phyloP scores from a whole-genome alignment of 2,888 invertebrate genomes.

The Pycnomerus fuliginosus region DNA sequence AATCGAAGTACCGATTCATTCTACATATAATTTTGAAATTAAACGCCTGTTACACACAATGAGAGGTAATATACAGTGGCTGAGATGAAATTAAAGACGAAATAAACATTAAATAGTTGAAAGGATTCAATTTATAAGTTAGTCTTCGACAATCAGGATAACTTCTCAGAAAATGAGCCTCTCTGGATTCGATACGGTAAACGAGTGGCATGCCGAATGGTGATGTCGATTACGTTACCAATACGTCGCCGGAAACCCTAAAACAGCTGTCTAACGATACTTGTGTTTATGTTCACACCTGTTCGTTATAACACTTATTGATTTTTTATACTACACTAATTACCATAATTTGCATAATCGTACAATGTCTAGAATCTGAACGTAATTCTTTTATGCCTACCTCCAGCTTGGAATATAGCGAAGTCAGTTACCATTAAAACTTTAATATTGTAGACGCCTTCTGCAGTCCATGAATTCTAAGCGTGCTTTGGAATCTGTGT shows the following conservation, averaged over 20 bases:
- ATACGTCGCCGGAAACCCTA: conserved; percentile 12
- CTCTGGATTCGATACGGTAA: conserved; percentile 22
- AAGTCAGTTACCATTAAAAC: not conserved
- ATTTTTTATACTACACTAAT: too few species aligned
- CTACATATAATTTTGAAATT: conserved; percentile 22
- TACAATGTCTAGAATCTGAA: too few species aligned
- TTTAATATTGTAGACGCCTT: conserved; percentile 32
- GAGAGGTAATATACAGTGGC: conserved; percentile 29
- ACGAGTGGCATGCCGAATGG: conserved; percentile 25
- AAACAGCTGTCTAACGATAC: conserved; percentile 16
- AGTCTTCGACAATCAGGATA: conserved; percentile 36
- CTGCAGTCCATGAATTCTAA: conserved; percentile 37
- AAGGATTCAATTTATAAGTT: conserved; percentile 42
- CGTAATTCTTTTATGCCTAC: too few species aligned
- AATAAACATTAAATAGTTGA: conserved; percentile 34
- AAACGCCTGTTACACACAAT: conserved; percentile 28
- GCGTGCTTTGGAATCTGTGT: conserved; percentile 33
- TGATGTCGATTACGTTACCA: conserved; percentile 16
- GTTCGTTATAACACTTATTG: conserved; percentile 9
- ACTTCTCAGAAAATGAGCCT: conserved; percentile 37
- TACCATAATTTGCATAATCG: too few species aligned
- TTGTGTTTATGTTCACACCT: conserved; percentile 10
- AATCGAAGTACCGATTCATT: conserved; percentile 21
- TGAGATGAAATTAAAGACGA: conserved; percentile 25
- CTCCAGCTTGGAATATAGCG: too few species aligned